Conservation (phyloP, 2,797 vertebrate genomes). For the Coluber constrictor region DNA sequence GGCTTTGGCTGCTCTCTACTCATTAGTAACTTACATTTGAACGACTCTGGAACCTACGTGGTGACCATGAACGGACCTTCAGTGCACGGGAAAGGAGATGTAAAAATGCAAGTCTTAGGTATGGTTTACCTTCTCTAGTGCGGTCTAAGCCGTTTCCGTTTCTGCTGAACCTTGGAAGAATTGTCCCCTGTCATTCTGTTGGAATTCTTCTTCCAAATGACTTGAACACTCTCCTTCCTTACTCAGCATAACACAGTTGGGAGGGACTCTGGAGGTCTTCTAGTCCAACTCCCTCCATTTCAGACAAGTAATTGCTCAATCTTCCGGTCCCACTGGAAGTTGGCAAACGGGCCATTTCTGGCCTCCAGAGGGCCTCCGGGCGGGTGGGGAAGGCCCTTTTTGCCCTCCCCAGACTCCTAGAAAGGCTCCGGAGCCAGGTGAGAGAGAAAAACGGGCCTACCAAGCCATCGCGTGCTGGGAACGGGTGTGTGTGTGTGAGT, state of each 20-base stretch:
- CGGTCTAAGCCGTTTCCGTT: not conserved
- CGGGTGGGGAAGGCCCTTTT: no score
- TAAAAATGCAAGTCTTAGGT: not conserved
- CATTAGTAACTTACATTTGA: not conserved
- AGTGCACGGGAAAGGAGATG: accelerated
- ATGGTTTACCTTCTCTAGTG: not conserved
- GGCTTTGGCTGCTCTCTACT: not conserved
- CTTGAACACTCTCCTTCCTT: not conserved
- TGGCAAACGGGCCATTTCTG: no score
- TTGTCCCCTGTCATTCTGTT: not conserved
- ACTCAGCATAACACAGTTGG: not conserved
- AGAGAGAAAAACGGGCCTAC: no score
- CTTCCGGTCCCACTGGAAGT: no score
- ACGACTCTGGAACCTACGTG: not conserved
- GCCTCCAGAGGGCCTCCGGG: no score
- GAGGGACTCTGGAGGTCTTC: not conserved
- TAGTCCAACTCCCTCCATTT: not conserved
- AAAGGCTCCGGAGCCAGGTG: no score
- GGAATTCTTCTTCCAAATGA: not conserved
- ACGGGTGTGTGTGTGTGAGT: no score
- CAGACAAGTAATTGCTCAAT: not conserved
- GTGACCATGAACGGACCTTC: accelerated
- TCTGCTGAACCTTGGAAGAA: not conserved
- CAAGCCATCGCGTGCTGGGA: no score
- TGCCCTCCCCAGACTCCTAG: no score